Evolutionary conservation across 2,113 vertebrate genomes (phyloP).

Genomic region (Dicerorhinus sumatrensis): DNA sequence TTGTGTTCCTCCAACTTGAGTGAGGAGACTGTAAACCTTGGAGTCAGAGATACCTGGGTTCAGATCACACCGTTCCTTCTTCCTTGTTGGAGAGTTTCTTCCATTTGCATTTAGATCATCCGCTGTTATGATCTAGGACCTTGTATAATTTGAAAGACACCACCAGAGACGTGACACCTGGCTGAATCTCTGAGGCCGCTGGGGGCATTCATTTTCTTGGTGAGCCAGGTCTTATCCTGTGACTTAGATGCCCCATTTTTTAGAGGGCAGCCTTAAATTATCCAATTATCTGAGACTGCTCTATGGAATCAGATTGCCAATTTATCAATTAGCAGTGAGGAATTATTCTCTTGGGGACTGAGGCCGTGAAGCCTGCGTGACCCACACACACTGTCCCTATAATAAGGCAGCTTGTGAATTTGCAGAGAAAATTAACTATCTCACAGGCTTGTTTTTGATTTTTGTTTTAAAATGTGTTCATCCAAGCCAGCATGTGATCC

Average conservation of each 20-base stretch:
- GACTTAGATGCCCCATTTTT: background rate
- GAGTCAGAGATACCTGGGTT: background rate
- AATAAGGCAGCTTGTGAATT: background rate
- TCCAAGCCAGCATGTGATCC: too few species aligned
- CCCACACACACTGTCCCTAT: background rate
- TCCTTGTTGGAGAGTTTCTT: background rate
- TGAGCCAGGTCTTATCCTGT: background rate
- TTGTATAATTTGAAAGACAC: background rate
- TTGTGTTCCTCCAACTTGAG: background rate
- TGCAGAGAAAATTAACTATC: background rate
- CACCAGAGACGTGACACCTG: background rate
- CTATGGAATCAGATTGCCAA: background rate
- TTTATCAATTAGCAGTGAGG: slow-evolving; percentile 28
- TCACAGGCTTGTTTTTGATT: background rate
- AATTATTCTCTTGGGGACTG: background rate
- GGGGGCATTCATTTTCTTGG: background rate
- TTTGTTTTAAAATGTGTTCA: background rate
- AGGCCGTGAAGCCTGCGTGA: background rate
- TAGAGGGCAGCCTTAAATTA: background rate
- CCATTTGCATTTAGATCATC: background rate
- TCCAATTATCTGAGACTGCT: background rate
- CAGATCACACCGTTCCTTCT: background rate
- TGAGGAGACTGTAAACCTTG: background rate
- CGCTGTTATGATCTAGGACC: background rate
- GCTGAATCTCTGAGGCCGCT: background rate